Percentiles rank a stretch among this genome's conserved stretches.
Evolutionary conservation across 2,113 vertebrate genomes (phyloP).

Genomic region (Coreoperca whiteheadi): DNA sequence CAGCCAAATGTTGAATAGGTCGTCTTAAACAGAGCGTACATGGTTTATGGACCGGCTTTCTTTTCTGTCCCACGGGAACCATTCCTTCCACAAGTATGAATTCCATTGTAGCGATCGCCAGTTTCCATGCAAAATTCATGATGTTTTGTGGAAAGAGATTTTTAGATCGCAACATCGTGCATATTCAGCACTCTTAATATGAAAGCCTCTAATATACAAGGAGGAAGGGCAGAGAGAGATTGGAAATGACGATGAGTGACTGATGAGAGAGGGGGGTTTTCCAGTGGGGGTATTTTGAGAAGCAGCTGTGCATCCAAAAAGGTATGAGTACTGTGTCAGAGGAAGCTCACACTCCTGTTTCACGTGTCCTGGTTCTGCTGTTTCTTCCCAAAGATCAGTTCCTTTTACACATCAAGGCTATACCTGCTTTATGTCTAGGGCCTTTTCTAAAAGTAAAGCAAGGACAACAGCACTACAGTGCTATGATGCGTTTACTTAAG

Average conservation of each 20-base stretch:
- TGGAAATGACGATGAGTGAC: conserved; percentile 39
- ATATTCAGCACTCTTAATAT: conserved; percentile 37
- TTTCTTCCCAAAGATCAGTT: background rate
- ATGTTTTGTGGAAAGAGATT: conserved; percentile 25
- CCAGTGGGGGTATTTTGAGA: conserved; percentile 82
- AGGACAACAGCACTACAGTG: no score
- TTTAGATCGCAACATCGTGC: conserved; percentile 12
- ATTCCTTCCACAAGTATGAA: conserved; percentile 48
- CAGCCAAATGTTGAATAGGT: background rate
- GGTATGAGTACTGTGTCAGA: conserved; percentile 64
- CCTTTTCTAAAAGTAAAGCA: conserved; percentile 2
- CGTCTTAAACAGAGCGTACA: background rate
- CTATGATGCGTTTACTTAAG: background rate
- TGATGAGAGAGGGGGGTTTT: conserved; percentile 66
- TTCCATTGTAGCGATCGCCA: conserved; percentile 19
- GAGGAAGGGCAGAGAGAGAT: background rate
- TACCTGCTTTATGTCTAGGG: background rate
- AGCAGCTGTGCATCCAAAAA: conserved; percentile 72
- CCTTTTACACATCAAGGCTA: background rate
- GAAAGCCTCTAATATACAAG: background rate
- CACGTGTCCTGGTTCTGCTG: conserved; percentile 33
- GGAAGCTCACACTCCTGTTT: conserved; percentile 53
- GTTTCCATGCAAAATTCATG: conserved; percentile 52
- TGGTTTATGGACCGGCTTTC: background rate
- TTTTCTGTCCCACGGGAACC: conserved; percentile 28